A percentile compares a stretch with the other conserved stretches of the same genome.
Evolutionary conservation across 1,140 invertebrate genomes (phyloP).

Genomic region (Drosophila funebris): DNA sequence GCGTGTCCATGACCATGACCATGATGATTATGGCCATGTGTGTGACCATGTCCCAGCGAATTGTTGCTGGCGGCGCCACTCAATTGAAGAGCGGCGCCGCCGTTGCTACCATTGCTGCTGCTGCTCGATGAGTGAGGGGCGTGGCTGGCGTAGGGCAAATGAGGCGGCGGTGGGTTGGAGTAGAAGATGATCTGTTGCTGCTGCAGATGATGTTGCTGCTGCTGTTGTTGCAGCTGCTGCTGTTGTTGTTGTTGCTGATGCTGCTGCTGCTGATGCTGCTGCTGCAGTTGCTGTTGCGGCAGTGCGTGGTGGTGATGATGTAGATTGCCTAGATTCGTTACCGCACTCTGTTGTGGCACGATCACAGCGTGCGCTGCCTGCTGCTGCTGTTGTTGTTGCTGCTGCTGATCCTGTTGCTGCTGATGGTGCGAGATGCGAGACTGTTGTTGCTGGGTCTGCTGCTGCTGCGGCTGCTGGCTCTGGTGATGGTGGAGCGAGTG

Average conservation of each 20-base stretch:
- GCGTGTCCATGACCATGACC: slow-evolving; percentile 31
- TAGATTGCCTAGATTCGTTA: slow-evolving; percentile 26
- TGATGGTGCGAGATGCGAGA: slow-evolving; percentile 24
- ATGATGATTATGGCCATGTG: slow-evolving; percentile 29
- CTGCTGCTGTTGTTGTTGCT: slow-evolving; percentile 42
- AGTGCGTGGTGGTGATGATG: slow-evolving; percentile 44
- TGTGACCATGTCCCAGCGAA: slow-evolving; percentile 42
- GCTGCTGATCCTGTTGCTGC: slow-evolving; percentile 29
- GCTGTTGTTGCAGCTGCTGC: slow-evolving; percentile 48
- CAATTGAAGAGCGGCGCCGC: slow-evolving; percentile 69
- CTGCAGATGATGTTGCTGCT: slow-evolving; percentile 56
- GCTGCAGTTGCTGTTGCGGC: slow-evolving; percentile 43
- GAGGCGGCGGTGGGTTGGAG: slow-evolving; percentile 31
- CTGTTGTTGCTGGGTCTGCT: slow-evolving; percentile 29
- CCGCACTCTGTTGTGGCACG: slow-evolving; percentile 31
- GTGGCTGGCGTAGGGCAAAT: slow-evolving; percentile 25
- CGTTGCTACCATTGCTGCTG: slow-evolving; percentile 51
- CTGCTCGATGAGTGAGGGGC: slow-evolving; percentile 33
- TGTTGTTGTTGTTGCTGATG: slow-evolving; percentile 52
- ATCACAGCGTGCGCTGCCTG: slow-evolving; percentile 54
- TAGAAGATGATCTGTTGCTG: slow-evolving; percentile 53
- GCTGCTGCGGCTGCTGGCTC: slow-evolving; percentile 35
- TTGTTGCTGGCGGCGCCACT: slow-evolving; percentile 63
- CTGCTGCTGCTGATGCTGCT: slow-evolving; percentile 47
- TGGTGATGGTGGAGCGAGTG: slow-evolving; percentile 54